phyloP scores from a whole-genome alignment of 2,113 vertebrate species.

The Perccottus glenii region DNA sequence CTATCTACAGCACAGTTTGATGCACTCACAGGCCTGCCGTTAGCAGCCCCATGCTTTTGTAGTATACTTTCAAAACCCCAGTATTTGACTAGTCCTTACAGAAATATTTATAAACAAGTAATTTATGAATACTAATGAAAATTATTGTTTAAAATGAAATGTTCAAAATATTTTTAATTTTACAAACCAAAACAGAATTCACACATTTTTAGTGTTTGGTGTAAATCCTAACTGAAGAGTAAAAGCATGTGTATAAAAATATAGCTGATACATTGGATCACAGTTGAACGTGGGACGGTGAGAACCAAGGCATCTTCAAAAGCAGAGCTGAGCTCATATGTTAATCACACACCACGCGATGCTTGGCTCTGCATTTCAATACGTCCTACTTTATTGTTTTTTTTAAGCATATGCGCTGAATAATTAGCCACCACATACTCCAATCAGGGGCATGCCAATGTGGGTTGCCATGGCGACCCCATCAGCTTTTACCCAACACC shows the following conservation, averaged over 20 bases:
- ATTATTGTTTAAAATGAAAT: background rate
- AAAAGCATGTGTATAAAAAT: background rate
- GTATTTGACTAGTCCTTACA: too few relatives aligned
- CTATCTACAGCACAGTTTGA: slow-evolving; percentile 18
- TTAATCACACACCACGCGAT: slow-evolving; percentile 64
- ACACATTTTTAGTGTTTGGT: too few relatives aligned
- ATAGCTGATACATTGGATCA: background rate
- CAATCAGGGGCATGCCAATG: slow-evolving; percentile 77
- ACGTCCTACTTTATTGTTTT: slow-evolving; percentile 77
- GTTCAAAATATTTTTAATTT: too few relatives aligned
- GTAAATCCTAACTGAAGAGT: too few relatives aligned
- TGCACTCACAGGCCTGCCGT: slow-evolving; percentile 33
- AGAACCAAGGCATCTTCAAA: slow-evolving; percentile 33
- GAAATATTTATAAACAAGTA: background rate
- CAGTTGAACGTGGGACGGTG: slow-evolving; percentile 1
- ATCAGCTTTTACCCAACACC: slow-evolving; percentile 52
- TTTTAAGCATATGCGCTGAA: slow-evolving; percentile 77
- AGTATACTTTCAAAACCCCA: slow-evolving; percentile 10
- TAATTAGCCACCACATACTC: slow-evolving; percentile 76
- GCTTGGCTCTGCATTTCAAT: slow-evolving; percentile 75
- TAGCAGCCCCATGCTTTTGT: slow-evolving; percentile 36
- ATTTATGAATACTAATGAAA: background rate
- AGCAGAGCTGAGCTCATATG: slow-evolving; percentile 52
- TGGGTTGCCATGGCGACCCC: slow-evolving; percentile 74
- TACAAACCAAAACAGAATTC: too few relatives aligned